A percentile compares a stretch with the other conserved stretches of the same genome.
These are phyloP conservation scores for Lepidocyrtoides sp. DNA, from an alignment of 2,888 invertebrate genomes.

Conservation along the genomic window DNA sequence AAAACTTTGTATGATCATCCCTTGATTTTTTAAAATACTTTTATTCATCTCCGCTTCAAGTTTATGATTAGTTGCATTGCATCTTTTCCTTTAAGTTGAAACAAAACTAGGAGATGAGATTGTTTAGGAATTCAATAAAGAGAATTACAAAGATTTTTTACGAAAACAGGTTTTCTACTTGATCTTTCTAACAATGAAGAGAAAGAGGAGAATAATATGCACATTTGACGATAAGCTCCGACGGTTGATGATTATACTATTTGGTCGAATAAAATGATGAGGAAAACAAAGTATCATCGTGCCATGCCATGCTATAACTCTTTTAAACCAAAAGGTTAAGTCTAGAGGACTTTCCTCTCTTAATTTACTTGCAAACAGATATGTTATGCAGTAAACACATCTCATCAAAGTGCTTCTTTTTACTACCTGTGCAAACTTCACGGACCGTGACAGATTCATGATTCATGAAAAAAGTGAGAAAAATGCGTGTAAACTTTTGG, in stretches of 20 bases:
- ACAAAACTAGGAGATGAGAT: too few relatives aligned
- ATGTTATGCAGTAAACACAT: background rate
- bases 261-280: background rate
- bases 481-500: slow-evolving; percentile 31
- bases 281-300: background rate
- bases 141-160: slow-evolving; percentile 35
- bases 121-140: slow-evolving; percentile 33
- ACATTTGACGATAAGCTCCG: too few relatives aligned
- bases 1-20: background rate
- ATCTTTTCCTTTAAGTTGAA: background rate
- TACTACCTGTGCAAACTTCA: background rate
- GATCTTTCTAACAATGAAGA: background rate
- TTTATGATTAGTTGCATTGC: background rate
- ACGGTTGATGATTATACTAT: background rate
- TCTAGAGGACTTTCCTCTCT: background rate
- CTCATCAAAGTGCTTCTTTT: slow-evolving; percentile 9
- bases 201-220: background rate
- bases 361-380: slow-evolving; percentile 20
- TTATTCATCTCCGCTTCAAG: background rate
- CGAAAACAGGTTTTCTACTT: slow-evolving; percentile 64
- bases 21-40: background rate
- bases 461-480: slow-evolving; percentile 46
- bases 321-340: background rate
- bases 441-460: slow-evolving; percentile 68
- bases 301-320: too few relatives aligned